Evolutionary conservation across 1,140 invertebrate species (phyloP).

Genomic region (Euwallacea similis): DNA sequence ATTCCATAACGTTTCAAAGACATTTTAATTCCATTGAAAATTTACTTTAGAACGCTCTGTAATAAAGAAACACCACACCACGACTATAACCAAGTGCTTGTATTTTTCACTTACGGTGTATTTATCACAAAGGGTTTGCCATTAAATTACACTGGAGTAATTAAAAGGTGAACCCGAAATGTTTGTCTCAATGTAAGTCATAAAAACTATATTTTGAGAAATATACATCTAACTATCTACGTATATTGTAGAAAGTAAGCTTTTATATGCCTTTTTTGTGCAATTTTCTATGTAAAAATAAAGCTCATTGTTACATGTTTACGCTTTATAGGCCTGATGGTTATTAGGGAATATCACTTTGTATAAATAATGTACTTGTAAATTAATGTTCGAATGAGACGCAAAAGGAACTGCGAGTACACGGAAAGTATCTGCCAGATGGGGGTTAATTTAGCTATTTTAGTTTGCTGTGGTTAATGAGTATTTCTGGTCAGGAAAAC

Average conservation of each 20-base stretch:
- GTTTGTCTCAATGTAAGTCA: background rate
- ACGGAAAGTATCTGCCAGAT: background rate
- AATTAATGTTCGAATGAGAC: too few species aligned
- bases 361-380: too few species aligned
- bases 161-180: too few species aligned
- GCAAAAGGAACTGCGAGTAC: too few species aligned
- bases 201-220: conserved; percentile 22
- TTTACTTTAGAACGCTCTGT: too few species aligned
- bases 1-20: too few species aligned
- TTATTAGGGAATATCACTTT: conserved; percentile 1
- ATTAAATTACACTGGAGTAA: too few species aligned
- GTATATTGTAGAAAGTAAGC: conserved; percentile 7
- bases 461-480: conserved; percentile 26
- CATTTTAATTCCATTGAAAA: too few species aligned
- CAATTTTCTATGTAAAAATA: conserved; percentile 16
- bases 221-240: conserved; percentile 11
- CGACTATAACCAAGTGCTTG: too few species aligned
- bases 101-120: too few species aligned
- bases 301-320: conserved; percentile 5
- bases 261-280: conserved; percentile 26
- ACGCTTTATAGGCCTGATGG: conserved; percentile 1
- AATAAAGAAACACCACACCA: too few species aligned
- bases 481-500: conserved; percentile 28
- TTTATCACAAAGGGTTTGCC: too few species aligned
- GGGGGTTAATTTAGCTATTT: conserved; percentile 3